Conservation (phyloP, 2,113 vertebrate genomes). For the Pyxicephalus adspersus region DNA sequence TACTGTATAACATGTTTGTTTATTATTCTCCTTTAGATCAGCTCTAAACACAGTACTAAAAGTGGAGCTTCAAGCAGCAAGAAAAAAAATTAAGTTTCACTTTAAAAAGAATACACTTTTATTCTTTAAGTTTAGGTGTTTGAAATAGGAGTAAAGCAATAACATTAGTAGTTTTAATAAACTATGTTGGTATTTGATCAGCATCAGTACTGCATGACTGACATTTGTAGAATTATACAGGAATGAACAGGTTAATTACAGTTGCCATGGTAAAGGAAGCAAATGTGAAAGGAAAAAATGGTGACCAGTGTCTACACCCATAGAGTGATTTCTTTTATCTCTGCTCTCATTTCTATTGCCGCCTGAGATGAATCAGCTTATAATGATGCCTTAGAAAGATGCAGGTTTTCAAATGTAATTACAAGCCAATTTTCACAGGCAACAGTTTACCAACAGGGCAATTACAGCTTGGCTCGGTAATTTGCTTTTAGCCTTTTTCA, state of each 20-base stretch:
- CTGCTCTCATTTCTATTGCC: conserved; percentile 67
- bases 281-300: conserved; percentile 56
- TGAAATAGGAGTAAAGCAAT: no score
- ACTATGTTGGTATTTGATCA: no score
- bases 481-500: conserved; percentile 55
- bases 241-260: conserved; percentile 44
- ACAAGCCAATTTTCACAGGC: conserved; percentile 63
- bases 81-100: no score
- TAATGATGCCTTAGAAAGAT: conserved; percentile 64
- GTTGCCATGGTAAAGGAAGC: conserved; percentile 72
- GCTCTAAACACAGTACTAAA: no score
- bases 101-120: no score
- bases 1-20: no score
- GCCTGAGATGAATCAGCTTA: conserved; percentile 59
- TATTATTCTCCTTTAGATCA: no score
- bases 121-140: no score
- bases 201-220: not conserved
- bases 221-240: conserved; percentile 47
- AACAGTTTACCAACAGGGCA: conserved; percentile 56
- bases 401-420: conserved; percentile 70
- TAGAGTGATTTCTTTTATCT: conserved; percentile 72
- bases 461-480: conserved; percentile 60
- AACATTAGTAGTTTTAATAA: no score
- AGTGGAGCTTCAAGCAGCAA: no score
- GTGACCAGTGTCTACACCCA: conserved; percentile 56